Base-by-base conservation (phyloP, 2,888 invertebrate genomes). In the Priocnemis perturbator region DNA sequence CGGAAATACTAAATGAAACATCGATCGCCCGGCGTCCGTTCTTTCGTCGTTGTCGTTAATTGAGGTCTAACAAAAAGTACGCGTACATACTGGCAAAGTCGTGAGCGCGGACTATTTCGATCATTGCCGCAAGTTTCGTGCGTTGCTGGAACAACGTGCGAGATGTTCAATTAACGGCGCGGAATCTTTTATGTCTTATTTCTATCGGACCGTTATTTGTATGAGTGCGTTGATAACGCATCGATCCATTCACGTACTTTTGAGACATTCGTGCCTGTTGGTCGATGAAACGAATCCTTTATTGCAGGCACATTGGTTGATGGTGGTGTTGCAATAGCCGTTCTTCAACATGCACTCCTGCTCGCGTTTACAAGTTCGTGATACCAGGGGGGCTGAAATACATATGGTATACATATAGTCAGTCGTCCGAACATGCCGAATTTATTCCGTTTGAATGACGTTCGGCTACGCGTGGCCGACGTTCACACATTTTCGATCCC, bases 281-380 rank as follows among this genome's bases (percentile, higher is more conserved):
- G 0, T 58, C 14, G 83, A 69, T 15, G 73, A 52, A 0, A 84
- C 68, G 20, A 59, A 81, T 5, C 65, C 69, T 2, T 61, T 68
- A 0, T 14, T 1, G 20, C 85, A 85, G 0, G 50, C 73, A 68
- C 85, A 85, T 14, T 79, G 83, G 0, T 45, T 53, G n/a, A 55
- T 74, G 53, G 74, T 78, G 0, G 59, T 76, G 63, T 85, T 83
- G 61, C 85, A 85, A 55, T 64, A 14, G 0, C 74, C 71, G 7
- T 80, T 73, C 3, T 30, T 19, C 0, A 64, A 37, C 11, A 15
- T 53, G 47, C 85, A 85, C 3, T 84, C 79, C 4, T 77, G 50
- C 2, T 74, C 3, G 15, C 30, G 3, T 17, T 65, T 78, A 71
- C 85, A 85, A 3, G 1, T 3, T 4, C 57, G 76, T 15, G 64